Evolutionary conservation across 2,888 invertebrate genomes (phyloP).

Genomic region (Drosophila longiperda): DNA sequence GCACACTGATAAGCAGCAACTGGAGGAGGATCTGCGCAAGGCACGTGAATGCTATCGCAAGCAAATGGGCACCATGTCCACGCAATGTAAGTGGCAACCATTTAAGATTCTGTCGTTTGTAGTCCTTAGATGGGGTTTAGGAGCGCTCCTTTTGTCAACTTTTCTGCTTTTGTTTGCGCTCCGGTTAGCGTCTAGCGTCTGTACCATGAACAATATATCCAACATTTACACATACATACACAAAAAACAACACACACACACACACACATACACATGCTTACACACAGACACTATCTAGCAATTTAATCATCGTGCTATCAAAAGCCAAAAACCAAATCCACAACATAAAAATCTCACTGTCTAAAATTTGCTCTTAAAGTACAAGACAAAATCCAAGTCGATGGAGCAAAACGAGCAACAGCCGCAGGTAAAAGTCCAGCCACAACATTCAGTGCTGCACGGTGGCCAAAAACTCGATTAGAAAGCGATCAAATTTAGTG

Average conservation of each 20-base stretch:
- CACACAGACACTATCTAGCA: conserved; percentile 56
- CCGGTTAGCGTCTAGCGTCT: conserved; percentile 68
- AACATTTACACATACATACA: conserved; percentile 41
- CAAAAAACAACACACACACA: conserved; percentile 31
- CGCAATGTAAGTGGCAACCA: conserved; percentile 93
- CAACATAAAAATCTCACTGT: conserved; percentile 64
- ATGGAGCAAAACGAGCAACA: conserved; percentile 45
- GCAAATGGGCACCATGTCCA: conserved; percentile 93
- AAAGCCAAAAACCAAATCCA: conserved; percentile 54
- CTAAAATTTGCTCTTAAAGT: conserved; percentile 69
- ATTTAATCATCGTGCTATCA: conserved; percentile 67
- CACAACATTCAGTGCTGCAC: conserved; percentile 45
- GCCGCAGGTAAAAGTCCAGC: conserved; percentile 70
- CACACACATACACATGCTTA: conserved; percentile 44
- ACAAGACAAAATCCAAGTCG: conserved; percentile 58
- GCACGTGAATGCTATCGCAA: conserved; percentile 94
- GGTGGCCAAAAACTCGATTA: conserved; percentile 33
- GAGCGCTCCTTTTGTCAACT: conserved; percentile 62
- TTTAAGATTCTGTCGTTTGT: conserved; percentile 39
- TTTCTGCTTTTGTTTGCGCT: conserved; percentile 63
- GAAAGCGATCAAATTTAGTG: conserved; percentile 17
- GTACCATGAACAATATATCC: conserved; percentile 52
- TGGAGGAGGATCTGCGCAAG: conserved; percentile 94
- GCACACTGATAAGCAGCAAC: conserved; percentile 92
- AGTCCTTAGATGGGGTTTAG: conserved; percentile 62